Base-by-base conservation (phyloP, 2,113 vertebrate species). In the Arothron firmamentum region DNA sequence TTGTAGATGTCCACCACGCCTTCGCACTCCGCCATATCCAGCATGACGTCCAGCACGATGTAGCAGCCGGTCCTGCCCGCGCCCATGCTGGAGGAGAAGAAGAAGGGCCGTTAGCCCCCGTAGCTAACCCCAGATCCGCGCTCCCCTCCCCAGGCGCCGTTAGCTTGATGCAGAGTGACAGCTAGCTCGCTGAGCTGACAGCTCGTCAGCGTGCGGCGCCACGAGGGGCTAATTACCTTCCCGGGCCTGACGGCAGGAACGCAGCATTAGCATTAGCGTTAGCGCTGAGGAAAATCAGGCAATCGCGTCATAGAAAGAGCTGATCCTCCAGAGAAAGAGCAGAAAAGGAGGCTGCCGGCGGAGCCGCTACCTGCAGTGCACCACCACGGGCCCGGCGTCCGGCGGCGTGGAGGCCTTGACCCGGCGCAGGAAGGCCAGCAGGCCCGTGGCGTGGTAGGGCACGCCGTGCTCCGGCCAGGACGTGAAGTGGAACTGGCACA, bases 1-100 rank as follows among this genome's bases (percentile, higher is more conserved):
- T 98, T 98, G 91, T 98, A 98, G 86, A 98, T 95, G 88, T 98
- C 96, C 88, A 98, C 95, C 0, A 98, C 96, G 0, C 95, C 96
- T 80, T 98, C 96, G 0, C 95, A 96, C 81, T 96, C 95, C 0
- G 95, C 96, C 96, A 98, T 97, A 84, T 97, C 96, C 90, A 98
- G 75, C 95, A 98, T 97, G 72, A 97, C 94, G 1, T 98, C 96
- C 85, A 98, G 86, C 38, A 97, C 95, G 0, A 98, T 96, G 89
- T 98, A 98, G 86, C 96, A 98, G 56, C 96, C 96, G 0, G 95
- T 97, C 62, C 95, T 91, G 20, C 96, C 95, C 0, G 95, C 95
- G 58, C 96, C 95, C 28, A 93, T 93, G 0, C 96, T 98, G 76
- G 31, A 6, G 23, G 48, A 49, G 75, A 70, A 49, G 75, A 70